phyloP scores from a whole-genome alignment of 2,888 invertebrate genomes.

The Dicyrtoma fusca region DNA sequence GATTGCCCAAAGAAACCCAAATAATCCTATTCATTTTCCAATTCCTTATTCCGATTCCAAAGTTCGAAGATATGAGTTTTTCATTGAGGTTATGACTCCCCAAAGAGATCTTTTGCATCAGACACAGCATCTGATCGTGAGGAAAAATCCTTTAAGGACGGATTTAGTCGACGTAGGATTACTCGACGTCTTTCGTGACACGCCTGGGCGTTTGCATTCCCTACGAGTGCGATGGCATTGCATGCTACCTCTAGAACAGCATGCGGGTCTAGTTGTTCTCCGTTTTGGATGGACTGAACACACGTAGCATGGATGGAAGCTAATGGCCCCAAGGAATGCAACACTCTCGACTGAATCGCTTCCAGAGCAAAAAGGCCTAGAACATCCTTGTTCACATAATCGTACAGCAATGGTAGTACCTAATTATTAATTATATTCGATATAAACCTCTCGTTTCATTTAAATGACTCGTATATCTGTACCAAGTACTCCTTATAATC shows the following conservation, averaged over 20 bases:
- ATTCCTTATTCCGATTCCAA: too few relatives aligned
- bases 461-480: too few relatives aligned
- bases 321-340: neutral
- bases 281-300: neutral
- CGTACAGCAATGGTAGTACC: too few relatives aligned
- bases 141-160: neutral
- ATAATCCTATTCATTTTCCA: too few relatives aligned
- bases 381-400: too few relatives aligned
- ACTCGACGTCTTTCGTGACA: conserved; percentile 3
- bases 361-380: neutral
- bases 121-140: neutral
- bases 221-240: neutral
- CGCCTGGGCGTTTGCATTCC: conserved; percentile 4
- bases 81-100: too few relatives aligned
- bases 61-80: too few relatives aligned
- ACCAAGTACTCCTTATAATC: too few relatives aligned
- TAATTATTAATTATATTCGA: too few relatives aligned
- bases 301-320: neutral
- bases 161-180: neutral
- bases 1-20: too few relatives aligned
- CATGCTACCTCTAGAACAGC: neutral
- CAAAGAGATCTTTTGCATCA: neutral
- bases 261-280: neutral
- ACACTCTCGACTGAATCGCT: neutral
- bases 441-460: too few relatives aligned